Evolutionary conservation across 2,797 vertebrate genomes (phyloP).

Genomic region (Enteromius afrohamiltoni): DNA sequence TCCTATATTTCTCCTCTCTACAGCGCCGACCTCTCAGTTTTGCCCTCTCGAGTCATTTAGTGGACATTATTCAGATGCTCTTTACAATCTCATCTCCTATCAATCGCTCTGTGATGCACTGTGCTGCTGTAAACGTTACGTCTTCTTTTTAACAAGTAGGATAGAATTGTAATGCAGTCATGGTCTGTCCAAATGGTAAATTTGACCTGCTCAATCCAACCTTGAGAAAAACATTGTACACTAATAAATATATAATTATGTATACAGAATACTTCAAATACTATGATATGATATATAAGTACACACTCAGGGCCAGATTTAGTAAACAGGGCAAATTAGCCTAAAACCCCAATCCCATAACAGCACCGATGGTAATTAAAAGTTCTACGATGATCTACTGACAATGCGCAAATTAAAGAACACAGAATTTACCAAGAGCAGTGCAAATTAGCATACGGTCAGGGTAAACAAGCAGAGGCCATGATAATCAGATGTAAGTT

Average conservation of each 20-base stretch:
- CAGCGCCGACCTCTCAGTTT: background rate
- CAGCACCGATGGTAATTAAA: background rate
- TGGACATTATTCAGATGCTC: slow-evolving; percentile 28
- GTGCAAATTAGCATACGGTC: background rate
- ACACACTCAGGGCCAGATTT: background rate
- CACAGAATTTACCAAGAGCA: background rate
- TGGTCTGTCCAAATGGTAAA: slow-evolving; percentile 14
- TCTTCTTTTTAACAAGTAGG: slow-evolving; percentile 1
- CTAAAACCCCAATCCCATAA: background rate
- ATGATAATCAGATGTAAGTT: background rate
- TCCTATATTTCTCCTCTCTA: background rate
- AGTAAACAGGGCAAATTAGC: background rate
- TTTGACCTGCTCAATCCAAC: background rate
- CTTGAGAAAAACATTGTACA: slow-evolving; percentile 12
- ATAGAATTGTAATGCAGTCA: slow-evolving; percentile 4
- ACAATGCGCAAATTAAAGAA: background rate
- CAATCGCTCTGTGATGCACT: slow-evolving; percentile 24
- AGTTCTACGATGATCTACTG: background rate
- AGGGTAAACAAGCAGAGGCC: background rate
- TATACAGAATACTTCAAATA: slow-evolving; percentile 17
- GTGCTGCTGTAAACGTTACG: background rate
- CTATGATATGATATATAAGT: background rate
- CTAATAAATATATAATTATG: background rate
- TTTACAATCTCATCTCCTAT: slow-evolving; percentile 20
- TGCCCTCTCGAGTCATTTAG: slow-evolving; percentile 8